Conservation (phyloP, 1,140 invertebrate genomes). For the Lepidostoma basale region DNA sequence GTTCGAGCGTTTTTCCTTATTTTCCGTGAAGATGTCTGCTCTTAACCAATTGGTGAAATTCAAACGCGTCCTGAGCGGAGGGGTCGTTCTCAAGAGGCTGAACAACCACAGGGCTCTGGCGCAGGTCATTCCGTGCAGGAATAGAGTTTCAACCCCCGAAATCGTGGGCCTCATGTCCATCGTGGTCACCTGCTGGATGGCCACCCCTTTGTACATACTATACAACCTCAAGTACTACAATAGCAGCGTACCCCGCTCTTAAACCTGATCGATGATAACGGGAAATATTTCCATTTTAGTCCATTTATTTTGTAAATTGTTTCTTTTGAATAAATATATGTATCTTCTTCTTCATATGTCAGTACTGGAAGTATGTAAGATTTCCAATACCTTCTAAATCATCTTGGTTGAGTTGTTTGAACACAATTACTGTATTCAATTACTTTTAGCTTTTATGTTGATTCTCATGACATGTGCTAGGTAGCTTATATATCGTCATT, state of each 20-base stretch:
- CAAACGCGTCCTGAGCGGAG: neutral
- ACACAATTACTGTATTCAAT: too few species aligned
- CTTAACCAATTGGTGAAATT: neutral
- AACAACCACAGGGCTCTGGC: neutral
- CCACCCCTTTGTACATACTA: slow-evolving; percentile 5
- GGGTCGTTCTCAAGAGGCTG: neutral
- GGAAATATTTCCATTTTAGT: too few species aligned
- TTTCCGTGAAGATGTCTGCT: neutral
- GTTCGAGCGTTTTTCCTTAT: too few species aligned
- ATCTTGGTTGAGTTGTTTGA: too few species aligned
- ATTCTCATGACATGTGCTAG: too few species aligned
- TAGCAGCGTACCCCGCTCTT: slow-evolving; percentile 1
- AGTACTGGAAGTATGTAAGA: too few species aligned
- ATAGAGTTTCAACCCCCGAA: neutral
- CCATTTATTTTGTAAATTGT: too few species aligned
- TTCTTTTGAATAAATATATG: too few species aligned
- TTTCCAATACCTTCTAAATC: too few species aligned
- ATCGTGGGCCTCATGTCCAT: neutral
- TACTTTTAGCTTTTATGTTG: too few species aligned
- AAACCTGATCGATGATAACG: neutral
- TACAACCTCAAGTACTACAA: slow-evolving; percentile 22
- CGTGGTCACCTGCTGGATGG: slow-evolving; percentile 9
- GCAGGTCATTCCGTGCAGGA: neutral
- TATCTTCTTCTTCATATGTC: too few species aligned
- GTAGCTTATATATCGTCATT: too few species aligned